Evolutionary conservation across 2,888 invertebrate species (phyloP), one percentile per base, ranked within the genome.

Genomic region (Operophtera brumata): DNA sequence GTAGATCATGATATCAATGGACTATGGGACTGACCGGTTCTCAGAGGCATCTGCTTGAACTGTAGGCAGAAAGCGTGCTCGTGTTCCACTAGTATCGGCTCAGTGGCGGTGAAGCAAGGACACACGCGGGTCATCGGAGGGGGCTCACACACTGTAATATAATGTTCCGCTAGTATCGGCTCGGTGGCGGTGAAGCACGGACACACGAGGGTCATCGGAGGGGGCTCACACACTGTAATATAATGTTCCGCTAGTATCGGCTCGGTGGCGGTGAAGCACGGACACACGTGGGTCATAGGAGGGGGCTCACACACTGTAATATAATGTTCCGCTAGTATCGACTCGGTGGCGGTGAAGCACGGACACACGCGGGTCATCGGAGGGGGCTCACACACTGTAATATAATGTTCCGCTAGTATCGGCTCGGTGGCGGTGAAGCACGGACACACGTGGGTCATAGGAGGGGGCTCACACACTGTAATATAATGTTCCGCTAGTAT

Each of bases 91-190:
- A 77, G 20, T 1, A 51, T 12, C 0, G 75, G 76, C 54, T 57
- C 61, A 7, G 54, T 10, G 37, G 52, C 40, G 1, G 4, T 14
- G 30, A 13, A 26, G 62, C 84, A 85, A 0, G 67, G 35, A 36
- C 85, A 84, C 47, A 77, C 66, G 26, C 78, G 73, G 0, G 72
- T 71, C 54, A 78, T 58, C 2, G 68, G 37, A 0, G 81, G 81
- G 1, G 82, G 75, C 30, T 61, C 61, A 30, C 65, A 62, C 44
- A 84, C 83, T 82, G 68, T 1, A 36, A 28, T 28, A 40, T 20
- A n/a, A n/a, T 54, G 60, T 1, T 60, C 70, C 0, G 73, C 73
- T 13, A 77, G 20, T 1, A 51, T 12, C 0, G 75, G 76, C 54
- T 57, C 61, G 8, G 54, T 10, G 37, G 52, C 40, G 1, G 4